phyloP scores from a whole-genome alignment of 2,888 invertebrate genomes.

The Lasioglossum villosulum region DNA sequence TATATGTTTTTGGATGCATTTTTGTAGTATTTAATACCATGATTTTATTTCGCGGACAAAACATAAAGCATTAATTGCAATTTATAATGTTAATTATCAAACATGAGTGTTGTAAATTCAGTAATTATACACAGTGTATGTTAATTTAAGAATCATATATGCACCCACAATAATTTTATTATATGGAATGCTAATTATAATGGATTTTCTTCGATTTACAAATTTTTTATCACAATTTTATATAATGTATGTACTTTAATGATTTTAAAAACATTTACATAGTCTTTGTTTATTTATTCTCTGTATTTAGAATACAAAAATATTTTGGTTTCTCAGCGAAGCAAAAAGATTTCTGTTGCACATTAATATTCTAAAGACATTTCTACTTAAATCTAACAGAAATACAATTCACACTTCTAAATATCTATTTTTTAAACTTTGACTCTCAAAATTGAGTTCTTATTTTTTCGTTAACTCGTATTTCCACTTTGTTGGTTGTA shows the following conservation, averaged over 20 bases:
- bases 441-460: too few species aligned
- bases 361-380: not conserved
- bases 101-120: not conserved
- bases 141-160: not conserved
- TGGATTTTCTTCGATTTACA: not conserved
- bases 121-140: not conserved
- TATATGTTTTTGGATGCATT: not conserved
- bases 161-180: not conserved
- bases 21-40: not conserved
- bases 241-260: not conserved
- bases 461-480: not conserved
- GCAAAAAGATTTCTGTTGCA: not conserved
- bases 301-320: not conserved
- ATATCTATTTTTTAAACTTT: too few species aligned
- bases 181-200: not conserved
- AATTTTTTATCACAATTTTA: not conserved
- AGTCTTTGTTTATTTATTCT: too few species aligned
- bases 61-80: not conserved
- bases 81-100: not conserved
- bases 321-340: not conserved
- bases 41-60: not conserved
- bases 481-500: not conserved
- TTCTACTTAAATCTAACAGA: not conserved
- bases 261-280: not conserved
- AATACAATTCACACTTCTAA: not conserved